phyloP scores from a whole-genome alignment of 2,113 vertebrate genomes.

The Tychaedon coryphoeus region DNA sequence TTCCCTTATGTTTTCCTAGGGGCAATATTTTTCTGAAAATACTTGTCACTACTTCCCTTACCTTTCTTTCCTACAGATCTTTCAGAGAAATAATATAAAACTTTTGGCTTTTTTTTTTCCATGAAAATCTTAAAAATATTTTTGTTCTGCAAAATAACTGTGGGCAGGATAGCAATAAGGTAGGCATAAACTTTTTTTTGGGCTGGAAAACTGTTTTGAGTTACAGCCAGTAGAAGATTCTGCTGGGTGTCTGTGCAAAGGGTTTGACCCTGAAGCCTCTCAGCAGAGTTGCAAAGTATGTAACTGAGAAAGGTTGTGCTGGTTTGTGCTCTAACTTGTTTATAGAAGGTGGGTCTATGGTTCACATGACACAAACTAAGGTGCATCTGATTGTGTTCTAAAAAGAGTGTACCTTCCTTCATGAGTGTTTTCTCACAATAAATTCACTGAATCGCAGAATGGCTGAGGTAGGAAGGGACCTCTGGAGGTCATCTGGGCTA shows the following conservation, averaged over 20 bases:
- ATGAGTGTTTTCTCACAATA: background rate
- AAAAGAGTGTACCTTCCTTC: background rate
- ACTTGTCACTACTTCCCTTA: background rate
- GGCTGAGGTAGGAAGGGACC: background rate
- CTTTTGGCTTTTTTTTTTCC: accelerated
- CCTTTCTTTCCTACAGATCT: background rate
- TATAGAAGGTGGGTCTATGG: background rate
- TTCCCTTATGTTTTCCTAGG: background rate
- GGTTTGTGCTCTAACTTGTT: background rate
- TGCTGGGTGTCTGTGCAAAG: background rate
- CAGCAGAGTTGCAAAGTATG: background rate
- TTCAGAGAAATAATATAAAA: background rate
- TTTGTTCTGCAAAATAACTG: background rate
- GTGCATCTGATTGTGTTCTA: background rate
- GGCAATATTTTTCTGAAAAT: background rate
- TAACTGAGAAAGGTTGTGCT: background rate
- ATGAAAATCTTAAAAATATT: background rate
- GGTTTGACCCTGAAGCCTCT: background rate
- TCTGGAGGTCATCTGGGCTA: background rate
- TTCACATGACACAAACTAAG: accelerated
- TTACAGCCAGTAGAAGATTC: background rate
- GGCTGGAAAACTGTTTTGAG: background rate
- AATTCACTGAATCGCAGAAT: background rate
- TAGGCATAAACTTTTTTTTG: background rate
- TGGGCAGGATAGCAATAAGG: background rate